These are phyloP conservation scores for Dendrocincla tyrannina DNA, from an alignment of 2,797 vertebrate species.

Conservation along the genomic window DNA sequence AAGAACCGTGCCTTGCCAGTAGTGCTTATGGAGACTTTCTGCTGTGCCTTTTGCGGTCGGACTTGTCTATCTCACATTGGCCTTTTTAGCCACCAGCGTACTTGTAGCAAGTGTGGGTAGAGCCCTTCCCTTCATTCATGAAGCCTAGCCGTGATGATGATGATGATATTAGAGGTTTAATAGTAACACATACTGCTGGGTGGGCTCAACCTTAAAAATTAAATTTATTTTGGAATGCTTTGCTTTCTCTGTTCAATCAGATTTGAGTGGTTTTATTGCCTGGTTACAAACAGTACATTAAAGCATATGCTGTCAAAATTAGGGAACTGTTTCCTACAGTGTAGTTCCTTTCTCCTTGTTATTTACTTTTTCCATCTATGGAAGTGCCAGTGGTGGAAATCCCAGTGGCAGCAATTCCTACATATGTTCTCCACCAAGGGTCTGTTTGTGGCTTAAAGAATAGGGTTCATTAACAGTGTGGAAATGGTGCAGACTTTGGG, in stretches of 20 bases:
- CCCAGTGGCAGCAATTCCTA: not conserved
- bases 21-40: no score
- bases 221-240: not conserved
- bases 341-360: not conserved
- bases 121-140: no score
- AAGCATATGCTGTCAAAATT: not conserved
- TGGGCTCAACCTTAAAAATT: not conserved
- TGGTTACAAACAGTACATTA: not conserved
- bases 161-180: not conserved
- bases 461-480: not conserved
- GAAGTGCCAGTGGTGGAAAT: not conserved
- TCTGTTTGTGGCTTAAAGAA: not conserved
- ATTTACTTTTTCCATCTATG: not conserved
- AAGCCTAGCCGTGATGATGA: no score
- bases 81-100: no score
- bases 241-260: not conserved
- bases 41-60: no score
- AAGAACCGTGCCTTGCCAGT: no score
- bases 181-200: not conserved
- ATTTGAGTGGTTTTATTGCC: not conserved
- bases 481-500: not conserved
- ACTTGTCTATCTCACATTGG: no score
- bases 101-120: no score
- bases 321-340: not conserved
- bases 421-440: not conserved